A percentile compares a stretch with the other conserved stretches of the same genome.
phyloP scores from a whole-genome alignment of 2,888 invertebrate species.

The Sesia apiformis region DNA sequence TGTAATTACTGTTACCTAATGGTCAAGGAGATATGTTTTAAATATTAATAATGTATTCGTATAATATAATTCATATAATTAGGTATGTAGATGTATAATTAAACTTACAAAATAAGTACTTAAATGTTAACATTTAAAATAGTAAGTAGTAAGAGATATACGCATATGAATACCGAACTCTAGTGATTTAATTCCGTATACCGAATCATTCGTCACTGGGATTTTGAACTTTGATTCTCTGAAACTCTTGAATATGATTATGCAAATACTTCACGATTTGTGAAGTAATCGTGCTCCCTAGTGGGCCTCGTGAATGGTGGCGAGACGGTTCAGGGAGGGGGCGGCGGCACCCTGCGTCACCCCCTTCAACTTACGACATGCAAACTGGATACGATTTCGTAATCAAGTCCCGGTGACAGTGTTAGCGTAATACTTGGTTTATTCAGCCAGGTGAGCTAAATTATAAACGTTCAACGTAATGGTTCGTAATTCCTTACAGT shows the following conservation, averaged over 20 bases:
- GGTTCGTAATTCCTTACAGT: too few species aligned
- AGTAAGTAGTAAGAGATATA: neutral
- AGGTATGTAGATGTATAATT: too few species aligned
- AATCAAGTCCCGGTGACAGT: conserved; percentile 3
- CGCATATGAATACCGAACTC: neutral
- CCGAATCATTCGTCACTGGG: conserved; percentile 3
- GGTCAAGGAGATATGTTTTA: too few species aligned
- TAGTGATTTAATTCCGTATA: neutral
- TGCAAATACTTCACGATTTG: conserved; percentile 30
- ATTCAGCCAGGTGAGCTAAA: neutral
- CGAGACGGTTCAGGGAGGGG: conserved; percentile 7
- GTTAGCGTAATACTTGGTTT: neutral
- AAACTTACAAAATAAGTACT: too few species aligned
- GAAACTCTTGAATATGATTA: conserved; percentile 32
- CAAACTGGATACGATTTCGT: conserved; percentile 3
- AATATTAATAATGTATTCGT: too few species aligned
- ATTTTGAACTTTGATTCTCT: conserved; percentile 17
- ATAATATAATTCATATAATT: too few species aligned
- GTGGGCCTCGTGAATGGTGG: conserved; percentile 28
- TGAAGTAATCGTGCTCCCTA: conserved; percentile 21
- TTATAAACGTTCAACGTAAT: neutral
- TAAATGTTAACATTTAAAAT: too few species aligned
- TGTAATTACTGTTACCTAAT: too few species aligned
- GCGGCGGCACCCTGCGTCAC: conserved; percentile 2
- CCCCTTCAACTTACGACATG: neutral